These are phyloP conservation scores for Agelas oroides DNA, from an alignment of 37 sponge, comb jelly and placozoan species.

Conservation along the genomic window DNA sequence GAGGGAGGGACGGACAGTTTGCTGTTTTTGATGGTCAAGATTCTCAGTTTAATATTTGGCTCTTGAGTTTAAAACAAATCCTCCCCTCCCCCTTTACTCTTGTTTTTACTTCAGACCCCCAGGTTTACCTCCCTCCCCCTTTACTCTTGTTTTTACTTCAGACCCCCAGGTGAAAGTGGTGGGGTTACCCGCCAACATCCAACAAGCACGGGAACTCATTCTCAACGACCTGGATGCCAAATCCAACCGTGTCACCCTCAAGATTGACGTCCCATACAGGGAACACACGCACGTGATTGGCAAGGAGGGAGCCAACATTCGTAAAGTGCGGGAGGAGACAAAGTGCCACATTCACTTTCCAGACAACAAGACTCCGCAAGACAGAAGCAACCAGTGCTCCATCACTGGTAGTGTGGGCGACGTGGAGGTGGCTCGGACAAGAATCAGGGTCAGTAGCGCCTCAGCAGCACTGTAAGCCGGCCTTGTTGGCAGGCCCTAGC, in stretches of 20 bases:
- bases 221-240: constrained; percentile 81
- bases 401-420: constrained; percentile 71
- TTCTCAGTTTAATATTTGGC: too few relatives aligned
- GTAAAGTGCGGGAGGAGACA: constrained; percentile 89
- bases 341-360: constrained; percentile 98
- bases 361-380: too few relatives aligned
- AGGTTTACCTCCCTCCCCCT: too few relatives aligned
- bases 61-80: too few relatives aligned
- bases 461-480: too few relatives aligned
- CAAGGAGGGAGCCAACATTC: constrained; percentile 89
- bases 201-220: constrained; percentile 76
- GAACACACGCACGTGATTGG: constrained; percentile 98
- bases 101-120: too few relatives aligned
- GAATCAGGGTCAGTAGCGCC: constrained; percentile 65
- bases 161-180: constrained; percentile 88
- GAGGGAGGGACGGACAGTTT: too few relatives aligned
- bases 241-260: constrained; percentile 57
- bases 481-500: too few relatives aligned
- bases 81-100: too few relatives aligned
- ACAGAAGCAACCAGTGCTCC: too few relatives aligned
- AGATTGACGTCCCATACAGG: constrained; percentile 85
- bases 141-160: too few relatives aligned
- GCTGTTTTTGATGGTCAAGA: too few relatives aligned
- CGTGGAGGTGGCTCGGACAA: constrained; percentile 85
- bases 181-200: constrained; percentile 61